phyloP scores from a whole-genome alignment of 2,113 vertebrate species.

The Pelusios castaneus region DNA sequence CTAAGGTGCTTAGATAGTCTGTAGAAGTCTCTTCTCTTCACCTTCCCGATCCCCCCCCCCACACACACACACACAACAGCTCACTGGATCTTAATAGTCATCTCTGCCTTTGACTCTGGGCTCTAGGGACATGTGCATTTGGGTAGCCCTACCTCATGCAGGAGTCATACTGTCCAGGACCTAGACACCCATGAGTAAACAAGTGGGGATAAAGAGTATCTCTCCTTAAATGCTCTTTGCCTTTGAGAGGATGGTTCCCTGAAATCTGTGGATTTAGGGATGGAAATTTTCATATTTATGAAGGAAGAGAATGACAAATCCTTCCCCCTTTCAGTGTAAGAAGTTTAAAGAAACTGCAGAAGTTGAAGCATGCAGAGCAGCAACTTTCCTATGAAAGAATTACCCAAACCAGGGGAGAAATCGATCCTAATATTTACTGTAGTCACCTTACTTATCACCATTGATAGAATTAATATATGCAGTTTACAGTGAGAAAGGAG shows the following conservation, averaged over 20 bases:
- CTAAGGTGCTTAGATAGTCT: neutral
- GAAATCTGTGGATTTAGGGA: neutral
- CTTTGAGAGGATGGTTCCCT: conserved; percentile 1
- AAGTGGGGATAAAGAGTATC: neutral
- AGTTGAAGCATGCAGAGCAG: neutral
- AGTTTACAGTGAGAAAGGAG: neutral
- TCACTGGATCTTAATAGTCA: neutral
- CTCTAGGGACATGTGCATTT: neutral
- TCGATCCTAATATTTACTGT: neutral
- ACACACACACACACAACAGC: neutral
- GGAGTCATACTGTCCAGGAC: neutral
- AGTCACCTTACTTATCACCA: neutral
- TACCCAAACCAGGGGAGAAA: neutral
- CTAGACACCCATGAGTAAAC: neutral
- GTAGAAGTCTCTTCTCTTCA: neutral
- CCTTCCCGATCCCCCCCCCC: too few relatives aligned
- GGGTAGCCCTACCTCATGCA: neutral
- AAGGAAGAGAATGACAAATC: neutral
- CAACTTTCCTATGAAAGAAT: neutral
- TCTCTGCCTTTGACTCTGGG: neutral
- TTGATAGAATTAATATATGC: fast-evolving
- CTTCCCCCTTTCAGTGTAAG: neutral
- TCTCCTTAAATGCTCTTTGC: conserved; percentile 18
- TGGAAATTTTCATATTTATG: neutral
- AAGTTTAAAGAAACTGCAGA: neutral